Evolutionary conservation across 1,140 invertebrate genomes (phyloP).

Genomic region (Epicauta chinensis): DNA sequence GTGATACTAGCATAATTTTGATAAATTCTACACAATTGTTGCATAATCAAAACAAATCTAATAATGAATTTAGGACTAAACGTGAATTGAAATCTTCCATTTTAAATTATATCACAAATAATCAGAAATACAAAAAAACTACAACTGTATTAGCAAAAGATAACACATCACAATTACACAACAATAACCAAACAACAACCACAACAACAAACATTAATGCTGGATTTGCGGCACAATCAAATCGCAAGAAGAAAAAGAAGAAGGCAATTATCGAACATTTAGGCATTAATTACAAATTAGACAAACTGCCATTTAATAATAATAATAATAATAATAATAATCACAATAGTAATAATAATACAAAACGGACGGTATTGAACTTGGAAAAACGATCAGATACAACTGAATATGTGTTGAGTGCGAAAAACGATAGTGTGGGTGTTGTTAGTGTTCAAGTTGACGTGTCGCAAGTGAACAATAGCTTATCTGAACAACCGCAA

Average conservation of each 20-base stretch:
- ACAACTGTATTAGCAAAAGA: conserved; percentile 1
- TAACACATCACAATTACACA: too few relatives aligned
- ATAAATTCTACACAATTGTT: conserved; percentile 21
- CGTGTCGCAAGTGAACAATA: conserved; percentile 7
- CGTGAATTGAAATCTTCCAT: conserved; percentile 9
- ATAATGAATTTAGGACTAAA: conserved; percentile 15
- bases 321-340: too few relatives aligned
- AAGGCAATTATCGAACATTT: too few relatives aligned
- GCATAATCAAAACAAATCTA: conserved; percentile 20
- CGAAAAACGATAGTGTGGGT: conserved; percentile 11
- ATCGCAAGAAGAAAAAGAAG: not conserved
- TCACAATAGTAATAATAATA: too few relatives aligned
- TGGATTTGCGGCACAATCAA: not conserved
- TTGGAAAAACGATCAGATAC: conserved; percentile 6
- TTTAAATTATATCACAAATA: not conserved
- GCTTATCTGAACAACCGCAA: conserved; percentile 8
- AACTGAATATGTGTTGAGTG: conserved; percentile 6
- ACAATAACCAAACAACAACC: not conserved
- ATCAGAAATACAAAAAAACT: not conserved
- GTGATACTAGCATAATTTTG: conserved; percentile 27
- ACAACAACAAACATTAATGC: not conserved
- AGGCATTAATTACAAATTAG: conserved; percentile 1
- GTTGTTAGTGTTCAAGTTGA: conserved; percentile 15
- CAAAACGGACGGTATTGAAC: not conserved
- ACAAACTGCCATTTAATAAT: conserved; percentile 2